Conservation (phyloP, 2,888 invertebrate species). For the Lasius fuliginosus region DNA sequence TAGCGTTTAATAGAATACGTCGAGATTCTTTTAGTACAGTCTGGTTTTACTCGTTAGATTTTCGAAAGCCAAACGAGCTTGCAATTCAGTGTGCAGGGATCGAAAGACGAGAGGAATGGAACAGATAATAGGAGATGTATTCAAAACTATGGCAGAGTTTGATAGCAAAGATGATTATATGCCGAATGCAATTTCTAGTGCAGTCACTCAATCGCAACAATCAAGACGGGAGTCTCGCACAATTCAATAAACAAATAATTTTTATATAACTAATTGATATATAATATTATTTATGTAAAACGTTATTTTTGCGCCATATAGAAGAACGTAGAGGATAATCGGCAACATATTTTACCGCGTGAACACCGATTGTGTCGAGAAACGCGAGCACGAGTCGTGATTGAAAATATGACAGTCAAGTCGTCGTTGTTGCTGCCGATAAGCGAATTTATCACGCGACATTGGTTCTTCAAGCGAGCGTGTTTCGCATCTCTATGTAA, state of each 20-base stretch:
- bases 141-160: background rate
- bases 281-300: background rate
- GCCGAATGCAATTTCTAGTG: background rate
- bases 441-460: slow-evolving; percentile 70
- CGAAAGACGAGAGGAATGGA: slow-evolving; percentile 14
- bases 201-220: background rate
- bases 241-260: background rate
- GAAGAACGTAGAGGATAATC: background rate
- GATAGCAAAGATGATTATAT: background rate
- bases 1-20: slow-evolving; percentile 84
- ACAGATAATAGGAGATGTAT: slow-evolving; percentile 26
- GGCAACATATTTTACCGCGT: slow-evolving; percentile 31
- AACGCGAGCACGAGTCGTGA: slow-evolving; percentile 26
- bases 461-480: slow-evolving; percentile 66
- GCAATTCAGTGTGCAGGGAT: slow-evolving; percentile 72
- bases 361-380: slow-evolving; percentile 19
- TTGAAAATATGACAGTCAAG: slow-evolving; percentile 51
- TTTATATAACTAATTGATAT: background rate
- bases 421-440: slow-evolving; percentile 39
- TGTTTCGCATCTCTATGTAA: slow-evolving; percentile 77
- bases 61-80: slow-evolving; percentile 78
- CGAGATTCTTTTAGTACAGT: slow-evolving; percentile 82
- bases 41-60: slow-evolving; percentile 74
- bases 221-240: background rate
- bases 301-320: background rate